Base-by-base conservation (phyloP, 2,113 vertebrate species). In the Nesogale talazaci region DNA sequence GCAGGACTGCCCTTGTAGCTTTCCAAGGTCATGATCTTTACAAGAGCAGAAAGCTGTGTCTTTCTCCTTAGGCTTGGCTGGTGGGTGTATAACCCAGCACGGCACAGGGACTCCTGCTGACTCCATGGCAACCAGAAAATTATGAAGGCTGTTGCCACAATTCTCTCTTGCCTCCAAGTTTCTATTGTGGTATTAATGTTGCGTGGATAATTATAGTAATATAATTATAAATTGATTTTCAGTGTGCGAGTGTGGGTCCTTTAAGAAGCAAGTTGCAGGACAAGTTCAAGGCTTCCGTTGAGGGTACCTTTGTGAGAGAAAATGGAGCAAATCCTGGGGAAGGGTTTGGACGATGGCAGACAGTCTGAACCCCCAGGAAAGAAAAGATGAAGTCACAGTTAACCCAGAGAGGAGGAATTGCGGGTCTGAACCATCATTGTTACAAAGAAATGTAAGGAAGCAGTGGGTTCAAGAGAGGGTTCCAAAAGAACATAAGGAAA, bases 261-360 rank as follows among this genome's bases (percentile, higher is more conserved):
- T 27, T 17, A 27, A 38, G 52, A 61, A 83, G 52, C 52, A 52
- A 40, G 38, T 12, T 1, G 9, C 22, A 31, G 29, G 31, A 29
- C 3, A 25, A 2, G 4, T n/a, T 19, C 0, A 1, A 59, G 22
- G 36, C 29, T 59, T 3, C 1, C 7, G 11, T 1, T 25, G 17
- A 31, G 14, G 38, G 78, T 27, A 15, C 34, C 10, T 22, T 40
- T 10, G 40, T 20, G 78, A 25, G 31, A 83, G 36, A 23, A 0
- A 19, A 11, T 2, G 4, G 36, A 25, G 36, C 25, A 40, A 8
- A 4, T 3, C 27, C 65, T 27, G 83, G 83, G 46, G 8, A 34
- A 56, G 63, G 38, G 38, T 14, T 3, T 3, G 34, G 17, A 16
- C 3, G 22, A 14, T 20, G 2, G 12, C n/a, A 57, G 2, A 36